Evolutionary conservation across 2,113 vertebrate species (phyloP).

Genomic region (Aegithalos caudatus): DNA sequence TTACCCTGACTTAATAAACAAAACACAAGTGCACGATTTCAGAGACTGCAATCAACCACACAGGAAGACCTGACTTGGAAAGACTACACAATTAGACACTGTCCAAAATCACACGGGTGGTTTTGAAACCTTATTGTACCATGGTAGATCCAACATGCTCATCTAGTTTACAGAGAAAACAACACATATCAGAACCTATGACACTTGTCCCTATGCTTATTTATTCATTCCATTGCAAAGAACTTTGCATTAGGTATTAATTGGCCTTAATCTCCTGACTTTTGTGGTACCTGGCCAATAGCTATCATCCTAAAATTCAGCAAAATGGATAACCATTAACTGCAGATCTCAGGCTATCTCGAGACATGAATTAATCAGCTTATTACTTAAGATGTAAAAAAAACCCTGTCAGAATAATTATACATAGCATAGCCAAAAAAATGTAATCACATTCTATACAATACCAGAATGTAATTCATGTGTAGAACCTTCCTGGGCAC

Average conservation of each 20-base stretch:
- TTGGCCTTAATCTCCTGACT: background rate
- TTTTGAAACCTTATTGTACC: background rate
- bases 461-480: background rate
- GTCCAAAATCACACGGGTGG: background rate
- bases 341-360: background rate
- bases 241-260: background rate
- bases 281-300: background rate
- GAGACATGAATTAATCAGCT: background rate
- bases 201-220: background rate
- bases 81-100: background rate
- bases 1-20: background rate
- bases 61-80: background rate
- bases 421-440: background rate
- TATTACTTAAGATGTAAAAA: background rate
- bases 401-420: background rate
- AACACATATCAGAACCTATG: background rate
- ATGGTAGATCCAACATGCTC: background rate
- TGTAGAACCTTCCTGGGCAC: background rate
- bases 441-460: background rate
- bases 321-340: background rate
- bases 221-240: background rate
- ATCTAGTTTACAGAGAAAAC: background rate
- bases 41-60: background rate
- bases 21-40: background rate
- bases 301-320: background rate